A percentile compares a stretch with the other conserved stretches of the same genome.
phyloP scores from a whole-genome alignment of 2,888 invertebrate genomes.

The Blomia tropicalis region DNA sequence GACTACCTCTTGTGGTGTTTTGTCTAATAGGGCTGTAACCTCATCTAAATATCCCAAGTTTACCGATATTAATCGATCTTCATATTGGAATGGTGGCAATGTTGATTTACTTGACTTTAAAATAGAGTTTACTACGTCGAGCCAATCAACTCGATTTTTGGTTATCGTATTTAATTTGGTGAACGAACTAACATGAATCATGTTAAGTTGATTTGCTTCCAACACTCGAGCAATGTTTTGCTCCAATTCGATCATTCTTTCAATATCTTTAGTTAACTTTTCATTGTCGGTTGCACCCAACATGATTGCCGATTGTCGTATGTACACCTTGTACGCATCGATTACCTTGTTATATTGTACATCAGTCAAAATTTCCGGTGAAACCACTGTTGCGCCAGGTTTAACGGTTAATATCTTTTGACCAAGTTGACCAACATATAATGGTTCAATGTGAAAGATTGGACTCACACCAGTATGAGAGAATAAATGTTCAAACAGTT shows the following conservation, averaged over 20 bases:
- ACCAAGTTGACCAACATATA: neutral
- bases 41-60: neutral
- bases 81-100: neutral
- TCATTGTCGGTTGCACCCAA: constrained; percentile 17
- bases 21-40: neutral
- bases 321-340: constrained; percentile 18
- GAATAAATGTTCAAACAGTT: neutral
- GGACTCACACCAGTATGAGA: neutral
- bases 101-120: constrained; percentile 20
- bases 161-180: neutral
- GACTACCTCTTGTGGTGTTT: neutral
- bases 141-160: neutral
- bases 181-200: neutral
- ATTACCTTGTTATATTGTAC: neutral
- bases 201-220: neutral
- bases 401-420: neutral
- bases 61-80: neutral
- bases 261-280: constrained; percentile 16
- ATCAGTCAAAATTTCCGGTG: neutral
- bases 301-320: constrained; percentile 18
- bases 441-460: neutral
- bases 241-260: constrained; percentile 13
- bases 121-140: neutral
- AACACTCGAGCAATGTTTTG: constrained; percentile 11
- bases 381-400: neutral